Base-by-base conservation (phyloP, 2,797 vertebrate species). In the Spizella passerina region DNA sequence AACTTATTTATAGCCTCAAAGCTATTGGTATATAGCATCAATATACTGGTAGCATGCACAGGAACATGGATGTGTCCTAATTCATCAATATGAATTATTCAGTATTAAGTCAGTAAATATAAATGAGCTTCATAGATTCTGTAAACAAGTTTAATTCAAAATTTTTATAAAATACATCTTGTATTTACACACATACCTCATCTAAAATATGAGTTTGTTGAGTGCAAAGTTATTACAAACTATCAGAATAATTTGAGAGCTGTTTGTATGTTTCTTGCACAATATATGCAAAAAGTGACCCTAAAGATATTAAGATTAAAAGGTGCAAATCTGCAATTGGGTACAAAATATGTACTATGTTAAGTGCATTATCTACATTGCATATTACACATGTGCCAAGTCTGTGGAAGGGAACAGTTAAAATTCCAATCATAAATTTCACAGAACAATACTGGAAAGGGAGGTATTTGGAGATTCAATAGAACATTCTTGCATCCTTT, bases 91-190 rank as follows among this genome's bases (percentile, higher is more conserved):
- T 64, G 56, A 76, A 63, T 64, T 64, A 52, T 52, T 52, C 32
- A 32, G 26, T 52, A 52, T 78, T 57, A 60, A 73, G 56, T 55
- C 77, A 81, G 56, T 78, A 91, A 97, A 72, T 93, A 95, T 94
- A 96, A 95, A 96, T 92, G 77, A 96, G 55, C 55, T 96, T 95
- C 71, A 88, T 90, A 96, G 53, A 55, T 64, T 95, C 81, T 80
- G 87, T 93, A 95, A 96, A 97, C 78, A 96, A 89, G 72, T 96
- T 96, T 96, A 96, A 97, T 96, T 96, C 53, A 60, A 87, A 89
- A 41, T 82, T 86, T 92, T 96, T 88, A 96, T 92, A 94, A 96
- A 97, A 96, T 95, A 94, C 92, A 96, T 82, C 69, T 94, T 81
- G 7, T 88, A 97, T 97, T 95, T 97, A 96, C 94, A 97, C 89